phyloP scores from a whole-genome alignment of 2,113 vertebrate genomes.

The Ophiodon elongatus region DNA sequence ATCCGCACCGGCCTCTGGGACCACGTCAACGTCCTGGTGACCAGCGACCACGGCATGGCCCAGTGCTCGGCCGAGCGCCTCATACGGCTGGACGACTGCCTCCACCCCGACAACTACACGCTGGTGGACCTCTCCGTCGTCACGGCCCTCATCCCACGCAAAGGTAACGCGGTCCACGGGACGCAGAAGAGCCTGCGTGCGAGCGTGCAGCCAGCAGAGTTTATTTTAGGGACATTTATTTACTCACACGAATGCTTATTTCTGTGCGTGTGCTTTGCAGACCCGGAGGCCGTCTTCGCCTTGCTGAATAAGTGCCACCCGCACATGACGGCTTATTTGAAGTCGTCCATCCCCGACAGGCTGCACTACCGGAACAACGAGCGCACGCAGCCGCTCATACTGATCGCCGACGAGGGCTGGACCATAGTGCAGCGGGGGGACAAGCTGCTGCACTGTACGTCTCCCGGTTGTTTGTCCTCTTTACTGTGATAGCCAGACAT shows the following conservation, averaged over 20 bases:
- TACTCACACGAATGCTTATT: neutral
- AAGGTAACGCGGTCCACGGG: constrained; percentile 71
- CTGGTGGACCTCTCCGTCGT: constrained; percentile 89
- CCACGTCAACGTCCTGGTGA: constrained; percentile 90
- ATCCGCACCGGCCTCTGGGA: constrained; percentile 89
- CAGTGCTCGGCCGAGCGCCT: constrained; percentile 89
- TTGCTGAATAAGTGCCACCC: constrained; percentile 83
- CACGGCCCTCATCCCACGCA: constrained; percentile 88
- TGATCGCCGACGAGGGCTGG: constrained; percentile 97
- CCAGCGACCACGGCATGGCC: constrained; percentile 98
- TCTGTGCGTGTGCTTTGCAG: constrained; percentile 38
- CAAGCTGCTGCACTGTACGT: constrained; percentile 83
- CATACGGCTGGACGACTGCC: constrained; percentile 89
- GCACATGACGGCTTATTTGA: constrained; percentile 91
- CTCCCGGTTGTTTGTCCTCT: neutral
- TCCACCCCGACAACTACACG: constrained; percentile 83
- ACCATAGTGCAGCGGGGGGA: constrained; percentile 87
- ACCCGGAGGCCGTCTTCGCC: constrained; percentile 25
- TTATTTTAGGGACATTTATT: neutral
- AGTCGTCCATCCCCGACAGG: constrained; percentile 89
- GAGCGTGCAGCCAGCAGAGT: neutral
- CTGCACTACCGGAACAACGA: constrained; percentile 90
- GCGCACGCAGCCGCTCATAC: constrained; percentile 91
- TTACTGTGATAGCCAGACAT: neutral
- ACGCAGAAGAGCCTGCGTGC: neutral